phyloP scores from a whole-genome alignment of 2,888 invertebrate genomes.

The Rotaria macrura region DNA sequence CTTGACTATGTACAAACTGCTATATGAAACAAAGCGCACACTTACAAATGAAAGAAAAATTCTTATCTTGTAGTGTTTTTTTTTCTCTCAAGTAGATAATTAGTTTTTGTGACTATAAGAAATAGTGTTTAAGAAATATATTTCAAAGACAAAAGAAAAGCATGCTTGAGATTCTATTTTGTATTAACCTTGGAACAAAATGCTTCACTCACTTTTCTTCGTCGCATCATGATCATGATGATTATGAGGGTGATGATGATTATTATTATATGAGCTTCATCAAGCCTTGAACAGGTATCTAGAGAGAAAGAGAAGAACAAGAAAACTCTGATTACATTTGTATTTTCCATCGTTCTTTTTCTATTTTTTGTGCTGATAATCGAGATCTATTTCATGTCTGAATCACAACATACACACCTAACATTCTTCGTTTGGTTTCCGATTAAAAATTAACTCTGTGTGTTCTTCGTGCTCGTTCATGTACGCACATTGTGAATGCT shows the following conservation, averaged over 20 bases:
- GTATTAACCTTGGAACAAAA: neutral
- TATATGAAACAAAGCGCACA: too few relatives aligned
- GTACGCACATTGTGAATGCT: neutral
- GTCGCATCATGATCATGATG: neutral
- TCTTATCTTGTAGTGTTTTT: too few relatives aligned
- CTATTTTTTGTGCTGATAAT: neutral
- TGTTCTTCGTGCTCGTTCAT: conserved; percentile 1
- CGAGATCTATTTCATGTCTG: neutral
- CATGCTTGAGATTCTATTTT: neutral
- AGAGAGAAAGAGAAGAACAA: neutral
- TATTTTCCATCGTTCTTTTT: neutral
- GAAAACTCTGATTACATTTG: neutral
- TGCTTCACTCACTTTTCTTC: neutral
- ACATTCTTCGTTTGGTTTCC: neutral
- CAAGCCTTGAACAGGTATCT: neutral
- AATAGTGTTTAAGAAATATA: too few relatives aligned
- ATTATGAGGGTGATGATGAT: neutral
- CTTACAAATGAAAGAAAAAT: too few relatives aligned
- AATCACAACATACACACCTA: conserved; percentile 1
- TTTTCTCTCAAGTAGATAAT: too few relatives aligned
- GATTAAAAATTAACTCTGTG: conserved; percentile 7
- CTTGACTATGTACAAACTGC: too few relatives aligned
- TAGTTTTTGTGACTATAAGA: too few relatives aligned
- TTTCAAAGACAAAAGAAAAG: too few relatives aligned
- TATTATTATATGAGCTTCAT: neutral